A percentile compares a stretch with the other conserved stretches of the same genome.
These are phyloP conservation scores for Aradophagus sp. DNA, from an alignment of 1,140 invertebrate genomes.

Conservation along the genomic window DNA sequence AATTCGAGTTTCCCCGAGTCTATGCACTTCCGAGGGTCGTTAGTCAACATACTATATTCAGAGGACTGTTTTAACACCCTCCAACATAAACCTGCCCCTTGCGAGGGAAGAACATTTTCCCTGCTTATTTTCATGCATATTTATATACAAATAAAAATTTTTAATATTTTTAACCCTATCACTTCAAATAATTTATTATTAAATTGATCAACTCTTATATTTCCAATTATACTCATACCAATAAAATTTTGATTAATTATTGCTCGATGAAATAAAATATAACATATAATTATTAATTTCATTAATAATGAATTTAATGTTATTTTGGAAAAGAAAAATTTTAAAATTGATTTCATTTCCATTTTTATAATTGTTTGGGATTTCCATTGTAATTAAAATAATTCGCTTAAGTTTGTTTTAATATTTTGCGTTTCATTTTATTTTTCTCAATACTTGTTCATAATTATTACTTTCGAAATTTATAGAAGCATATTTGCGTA, in stretches of 20 bases:
- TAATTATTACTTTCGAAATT: too few relatives aligned
- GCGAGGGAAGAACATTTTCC: too few relatives aligned
- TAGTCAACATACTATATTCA: too few relatives aligned
- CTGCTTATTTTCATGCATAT: conserved; percentile 66
- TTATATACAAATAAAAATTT: conserved; percentile 23
- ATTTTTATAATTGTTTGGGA: conserved; percentile 75
- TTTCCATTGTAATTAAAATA: too few relatives aligned
- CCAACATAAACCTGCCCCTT: too few relatives aligned
- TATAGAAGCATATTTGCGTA: too few relatives aligned
- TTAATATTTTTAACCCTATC: conserved; percentile 58
- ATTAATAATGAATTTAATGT: conserved; percentile 68
- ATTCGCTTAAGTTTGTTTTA: too few relatives aligned
- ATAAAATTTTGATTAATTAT: conserved; percentile 72
- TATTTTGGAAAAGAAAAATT: conserved; percentile 73
- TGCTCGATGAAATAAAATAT: conserved; percentile 61
- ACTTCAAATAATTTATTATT: conserved; percentile 59
- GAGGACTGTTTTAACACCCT: too few relatives aligned
- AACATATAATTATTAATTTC: conserved; percentile 70
- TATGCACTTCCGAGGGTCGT: too few relatives aligned
- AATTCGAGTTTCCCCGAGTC: too few relatives aligned
- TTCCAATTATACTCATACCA: conserved; percentile 64
- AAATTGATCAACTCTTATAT: conserved; percentile 72
- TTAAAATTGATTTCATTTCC: conserved; percentile 75
- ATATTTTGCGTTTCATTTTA: too few relatives aligned
- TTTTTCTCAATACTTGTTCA: too few relatives aligned